These are phyloP conservation scores for Poeciliopsis occidentalis DNA, from an alignment of 2,113 vertebrate species.

Conservation along the genomic window DNA sequence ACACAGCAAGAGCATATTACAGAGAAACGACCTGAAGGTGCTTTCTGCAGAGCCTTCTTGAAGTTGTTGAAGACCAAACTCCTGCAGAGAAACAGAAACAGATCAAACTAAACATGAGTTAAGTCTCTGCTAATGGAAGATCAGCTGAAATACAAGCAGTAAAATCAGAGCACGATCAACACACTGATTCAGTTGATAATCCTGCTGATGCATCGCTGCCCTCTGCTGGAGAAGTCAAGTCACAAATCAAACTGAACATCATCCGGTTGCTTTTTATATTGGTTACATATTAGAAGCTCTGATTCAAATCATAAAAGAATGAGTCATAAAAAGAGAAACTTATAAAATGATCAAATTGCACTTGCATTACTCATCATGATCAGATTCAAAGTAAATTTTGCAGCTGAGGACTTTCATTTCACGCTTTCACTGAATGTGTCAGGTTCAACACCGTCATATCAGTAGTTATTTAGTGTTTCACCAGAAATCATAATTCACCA, in stretches of 20 bases:
- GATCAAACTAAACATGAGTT: constrained; percentile 3
- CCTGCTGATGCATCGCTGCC: not conserved
- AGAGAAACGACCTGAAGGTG: constrained; percentile 94
- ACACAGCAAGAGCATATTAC: constrained; percentile 95
- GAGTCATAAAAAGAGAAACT: not conserved
- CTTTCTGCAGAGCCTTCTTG: constrained; percentile 88
- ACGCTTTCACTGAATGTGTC: not conserved
- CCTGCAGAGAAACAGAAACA: constrained; percentile 79
- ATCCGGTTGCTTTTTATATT: not conserved
- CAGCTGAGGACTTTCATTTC: constrained; percentile 4
- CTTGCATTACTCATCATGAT: constrained; percentile 13
- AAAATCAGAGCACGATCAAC: constrained; percentile 22
- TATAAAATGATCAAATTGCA: not conserved
- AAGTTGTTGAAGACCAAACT: constrained; percentile 92
- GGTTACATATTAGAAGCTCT: not conserved
- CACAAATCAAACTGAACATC: not conserved
- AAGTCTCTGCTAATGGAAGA: not conserved
- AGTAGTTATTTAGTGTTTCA: not conserved
- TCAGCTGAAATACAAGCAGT: not conserved
- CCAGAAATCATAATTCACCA: not conserved
- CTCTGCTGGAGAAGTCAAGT: not conserved
- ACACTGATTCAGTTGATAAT: not conserved
- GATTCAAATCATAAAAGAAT: not conserved
- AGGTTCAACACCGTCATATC: not conserved
- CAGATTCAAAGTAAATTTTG: constrained; percentile 11